Base-by-base conservation (phyloP, 2,888 invertebrate species). In the Napeogenes inachia region DNA sequence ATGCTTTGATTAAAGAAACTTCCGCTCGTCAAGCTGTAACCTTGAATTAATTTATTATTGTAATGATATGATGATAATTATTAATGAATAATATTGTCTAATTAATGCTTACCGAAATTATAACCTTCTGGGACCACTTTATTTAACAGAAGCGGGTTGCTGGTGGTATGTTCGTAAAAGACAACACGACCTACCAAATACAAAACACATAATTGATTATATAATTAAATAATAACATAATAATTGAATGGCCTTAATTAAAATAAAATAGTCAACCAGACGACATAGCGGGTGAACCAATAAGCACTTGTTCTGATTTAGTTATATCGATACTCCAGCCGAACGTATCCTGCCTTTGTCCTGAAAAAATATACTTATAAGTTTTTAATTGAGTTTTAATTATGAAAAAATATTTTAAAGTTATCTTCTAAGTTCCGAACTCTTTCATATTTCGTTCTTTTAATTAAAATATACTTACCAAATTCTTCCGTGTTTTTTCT, bases 311-410 rank as follows among this genome's bases (percentile, higher is more conserved):
- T 8, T 35, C 54, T 13, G 50, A 4, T 5, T 59, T 46, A 35
- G 69, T 72, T 3, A 85, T 66, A 6, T 77, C 74, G 38, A 80
- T 72, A 66, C 80, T 80, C 87, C 87, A 86, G 4, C 87, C 87
- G 12, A 82, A 77, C 0, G 81, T 73, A 55, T 80, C 79, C 69
- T 80, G 77, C 6, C 38, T 45, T 0, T 70, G 56, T 63, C 80
- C 84, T 85, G 70, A 3, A 73, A 71, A 13, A 38, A 73, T 64
- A 60, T 35, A 35, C 35, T 35, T 8, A 54, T 54, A 6, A 54
- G 12, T 30, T 54, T 12, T 32, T 33, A 54, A 61, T 42, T 42
- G 10, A 42, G 10, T 12, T 12, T 10, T 10, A 42, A 35, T 35
- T 35, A 6, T 5, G 21, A 35, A 35, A 35, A 2, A 35, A 2